Percentiles rank a stretch among this genome's conserved stretches.
Conservation (phyloP, 2,113 vertebrate species). For the Psophia crepitans region DNA sequence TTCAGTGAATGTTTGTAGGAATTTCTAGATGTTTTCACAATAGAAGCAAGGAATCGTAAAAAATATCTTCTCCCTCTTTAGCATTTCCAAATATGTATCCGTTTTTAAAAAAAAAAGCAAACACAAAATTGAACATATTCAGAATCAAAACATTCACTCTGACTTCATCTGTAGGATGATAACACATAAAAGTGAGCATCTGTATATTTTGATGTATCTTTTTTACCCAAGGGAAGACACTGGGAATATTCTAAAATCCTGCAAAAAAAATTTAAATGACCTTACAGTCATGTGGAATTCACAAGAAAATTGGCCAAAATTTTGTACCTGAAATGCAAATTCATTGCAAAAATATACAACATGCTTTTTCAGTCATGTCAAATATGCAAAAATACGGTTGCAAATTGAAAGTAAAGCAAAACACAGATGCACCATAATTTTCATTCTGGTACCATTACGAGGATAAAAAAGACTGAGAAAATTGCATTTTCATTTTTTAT, state of each 20-base stretch:
- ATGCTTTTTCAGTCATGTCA: neutral
- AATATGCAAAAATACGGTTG: neutral
- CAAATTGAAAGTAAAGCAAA: conserved; percentile 1
- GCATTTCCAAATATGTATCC: neutral
- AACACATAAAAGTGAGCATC: neutral
- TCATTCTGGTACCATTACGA: neutral
- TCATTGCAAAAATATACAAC: neutral
- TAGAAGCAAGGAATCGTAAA: neutral
- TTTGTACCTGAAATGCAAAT: conserved; percentile 9
- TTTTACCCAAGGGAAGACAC: neutral
- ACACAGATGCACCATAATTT: neutral
- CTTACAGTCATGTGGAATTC: neutral
- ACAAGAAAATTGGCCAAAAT: neutral
- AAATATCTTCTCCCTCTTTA: neutral
- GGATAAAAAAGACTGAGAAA: neutral
- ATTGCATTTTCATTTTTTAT: neutral
- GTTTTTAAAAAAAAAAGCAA: neutral
- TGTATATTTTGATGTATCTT: neutral
- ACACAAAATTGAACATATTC: neutral
- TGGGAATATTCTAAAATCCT: neutral
- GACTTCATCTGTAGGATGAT: neutral
- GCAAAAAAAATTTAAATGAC: neutral
- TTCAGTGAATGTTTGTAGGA: neutral
- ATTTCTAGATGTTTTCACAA: neutral
- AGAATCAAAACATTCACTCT: neutral